Conservation (phyloP, 2,888 invertebrate species). For the Coelinius sp. region DNA sequence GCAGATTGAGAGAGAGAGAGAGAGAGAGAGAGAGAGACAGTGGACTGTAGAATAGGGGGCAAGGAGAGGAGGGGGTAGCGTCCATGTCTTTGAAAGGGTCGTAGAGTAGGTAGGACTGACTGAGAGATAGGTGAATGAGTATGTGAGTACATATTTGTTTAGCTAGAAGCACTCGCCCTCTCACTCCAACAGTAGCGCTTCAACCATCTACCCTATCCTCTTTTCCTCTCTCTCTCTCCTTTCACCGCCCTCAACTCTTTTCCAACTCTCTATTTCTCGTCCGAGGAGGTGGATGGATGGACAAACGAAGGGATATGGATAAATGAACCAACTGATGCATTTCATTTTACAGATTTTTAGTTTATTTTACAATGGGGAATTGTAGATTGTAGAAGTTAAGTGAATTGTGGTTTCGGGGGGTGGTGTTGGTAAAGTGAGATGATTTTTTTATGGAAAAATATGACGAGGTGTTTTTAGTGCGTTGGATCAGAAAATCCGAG, state of each 20-base stretch:
- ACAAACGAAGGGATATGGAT: slow-evolving; percentile 55
- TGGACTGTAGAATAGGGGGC: slow-evolving; percentile 19
- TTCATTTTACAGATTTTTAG: not conserved
- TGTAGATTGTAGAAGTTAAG: not conserved
- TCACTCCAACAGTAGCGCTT: slow-evolving; percentile 52
- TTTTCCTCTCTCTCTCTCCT: slow-evolving; percentile 23
- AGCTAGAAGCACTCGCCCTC: slow-evolving; percentile 68
- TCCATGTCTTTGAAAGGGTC: slow-evolving; percentile 42
- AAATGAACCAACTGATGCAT: slow-evolving; percentile 34
- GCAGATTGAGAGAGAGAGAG: slow-evolving; percentile 28
- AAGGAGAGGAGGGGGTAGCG: slow-evolving; percentile 3
- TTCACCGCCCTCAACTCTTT: slow-evolving; percentile 30
- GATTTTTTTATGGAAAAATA: too few relatives aligned
- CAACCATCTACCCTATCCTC: slow-evolving; percentile 26
- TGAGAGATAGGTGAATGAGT: slow-evolving; percentile 69
- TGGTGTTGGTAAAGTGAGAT: too few relatives aligned
- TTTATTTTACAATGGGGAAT: not conserved
- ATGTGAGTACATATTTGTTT: slow-evolving; percentile 70
- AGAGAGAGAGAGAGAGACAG: slow-evolving; percentile 32
- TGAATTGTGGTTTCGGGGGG: too few relatives aligned
- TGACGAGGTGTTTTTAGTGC: too few relatives aligned
- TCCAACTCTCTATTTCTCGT: slow-evolving; percentile 33
- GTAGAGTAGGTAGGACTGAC: slow-evolving; percentile 55
- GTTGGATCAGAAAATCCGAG: too few relatives aligned
- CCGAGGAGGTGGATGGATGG: slow-evolving; percentile 57